Conservation (phyloP, 1,140 invertebrate genomes). For the Mya arenaria region DNA sequence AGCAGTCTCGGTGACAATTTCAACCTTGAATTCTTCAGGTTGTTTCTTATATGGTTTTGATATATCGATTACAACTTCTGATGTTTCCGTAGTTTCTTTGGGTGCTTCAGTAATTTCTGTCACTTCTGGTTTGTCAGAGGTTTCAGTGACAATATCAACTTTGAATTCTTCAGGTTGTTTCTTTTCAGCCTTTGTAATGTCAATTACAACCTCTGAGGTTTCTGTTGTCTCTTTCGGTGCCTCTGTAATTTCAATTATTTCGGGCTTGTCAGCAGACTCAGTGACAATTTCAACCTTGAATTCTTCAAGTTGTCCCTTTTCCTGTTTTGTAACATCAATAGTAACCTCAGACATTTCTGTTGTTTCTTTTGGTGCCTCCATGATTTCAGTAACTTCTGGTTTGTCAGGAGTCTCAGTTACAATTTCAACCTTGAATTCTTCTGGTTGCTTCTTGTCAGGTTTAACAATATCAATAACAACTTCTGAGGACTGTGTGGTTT, state of each 20-base stretch:
- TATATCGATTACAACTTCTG: conserved; percentile 58
- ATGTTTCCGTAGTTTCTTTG: conserved; percentile 44
- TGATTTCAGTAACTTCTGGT: conserved; percentile 55
- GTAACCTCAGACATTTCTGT: conserved; percentile 48
- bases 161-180: conserved; percentile 55
- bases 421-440: conserved; percentile 58
- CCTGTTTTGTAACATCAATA: conserved; percentile 50
- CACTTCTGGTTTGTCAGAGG: conserved; percentile 54
- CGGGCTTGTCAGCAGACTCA: conserved; percentile 31
- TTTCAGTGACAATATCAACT: conserved; percentile 55
- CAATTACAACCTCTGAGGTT: conserved; percentile 57
- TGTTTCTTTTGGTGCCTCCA: conserved; percentile 32
- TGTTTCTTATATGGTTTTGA: conserved; percentile 53
- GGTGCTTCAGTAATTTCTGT: conserved; percentile 52
- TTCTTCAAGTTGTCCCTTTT: conserved; percentile 51
- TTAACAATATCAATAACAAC: conserved; percentile 45
- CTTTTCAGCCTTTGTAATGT: conserved; percentile 57
- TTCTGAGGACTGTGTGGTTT: conserved; percentile 48
- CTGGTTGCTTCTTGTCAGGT: conserved; percentile 37
- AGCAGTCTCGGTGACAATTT: conserved; percentile 44
- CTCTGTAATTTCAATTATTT: conserved; percentile 42
- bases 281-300: conserved; percentile 52
- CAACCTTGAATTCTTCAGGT: conserved; percentile 58
- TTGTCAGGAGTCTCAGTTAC: conserved; percentile 57
- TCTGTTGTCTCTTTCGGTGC: conserved; percentile 16